A percentile compares a stretch with the other conserved stretches of the same genome.
These are phyloP conservation scores for Cydia amplana DNA, from an alignment of 1,140 invertebrate species.

Conservation along the genomic window DNA sequence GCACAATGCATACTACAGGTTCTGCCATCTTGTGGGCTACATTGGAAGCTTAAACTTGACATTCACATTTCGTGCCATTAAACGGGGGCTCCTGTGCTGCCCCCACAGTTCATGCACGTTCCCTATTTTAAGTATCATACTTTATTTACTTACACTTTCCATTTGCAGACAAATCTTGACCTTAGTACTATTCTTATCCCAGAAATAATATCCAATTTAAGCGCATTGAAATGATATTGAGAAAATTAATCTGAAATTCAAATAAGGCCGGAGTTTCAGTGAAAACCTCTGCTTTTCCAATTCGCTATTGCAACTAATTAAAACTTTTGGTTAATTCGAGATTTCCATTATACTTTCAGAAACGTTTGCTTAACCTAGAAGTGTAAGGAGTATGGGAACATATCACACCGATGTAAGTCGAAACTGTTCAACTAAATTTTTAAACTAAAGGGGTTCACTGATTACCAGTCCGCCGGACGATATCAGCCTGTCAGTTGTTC, in stretches of 20 bases:
- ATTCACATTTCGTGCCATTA: too few species aligned
- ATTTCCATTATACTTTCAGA: constrained; percentile 69
- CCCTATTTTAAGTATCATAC: too few species aligned
- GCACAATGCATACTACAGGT: too few species aligned
- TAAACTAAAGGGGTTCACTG: too few species aligned
- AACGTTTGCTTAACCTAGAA: constrained; percentile 62
- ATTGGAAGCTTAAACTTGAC: too few species aligned
- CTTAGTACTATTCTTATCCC: background rate
- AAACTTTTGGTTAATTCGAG: constrained; percentile 71
- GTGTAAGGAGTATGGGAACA: constrained; percentile 39
- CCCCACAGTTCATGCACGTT: too few species aligned
- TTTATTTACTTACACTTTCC: too few species aligned
- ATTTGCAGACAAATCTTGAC: too few species aligned
- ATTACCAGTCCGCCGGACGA: too few species aligned
- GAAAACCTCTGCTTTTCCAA: constrained; percentile 58
- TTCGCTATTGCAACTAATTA: constrained; percentile 73
- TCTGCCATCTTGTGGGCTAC: too few species aligned
- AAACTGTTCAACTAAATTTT: background rate
- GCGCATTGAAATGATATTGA: constrained; percentile 8
- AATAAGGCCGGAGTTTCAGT: constrained; percentile 45
- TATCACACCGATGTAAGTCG: constrained; percentile 42
- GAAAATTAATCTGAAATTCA: constrained; percentile 50
- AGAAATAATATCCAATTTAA: background rate
- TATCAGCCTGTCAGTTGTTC: too few species aligned
- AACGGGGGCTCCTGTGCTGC: too few species aligned